These are phyloP conservation scores for Nemapogon koenigi DNA, from an alignment of 2,888 invertebrate species.

Conservation along the genomic window DNA sequence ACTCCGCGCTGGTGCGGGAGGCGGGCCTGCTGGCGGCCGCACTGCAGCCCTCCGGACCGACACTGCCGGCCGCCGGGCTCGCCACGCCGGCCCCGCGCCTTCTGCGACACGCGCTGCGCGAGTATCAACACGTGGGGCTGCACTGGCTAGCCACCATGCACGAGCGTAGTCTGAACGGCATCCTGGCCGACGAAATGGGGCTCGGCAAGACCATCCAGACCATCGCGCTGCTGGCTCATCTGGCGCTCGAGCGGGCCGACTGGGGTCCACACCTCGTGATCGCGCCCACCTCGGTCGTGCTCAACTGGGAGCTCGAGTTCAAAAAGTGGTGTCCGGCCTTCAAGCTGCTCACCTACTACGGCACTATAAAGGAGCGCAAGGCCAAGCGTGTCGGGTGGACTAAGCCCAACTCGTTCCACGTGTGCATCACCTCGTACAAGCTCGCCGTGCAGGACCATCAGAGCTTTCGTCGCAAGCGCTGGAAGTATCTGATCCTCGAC, in stretches of 20 bases:
- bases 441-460: conserved; percentile 98
- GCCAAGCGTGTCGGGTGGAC: conserved; percentile 95
- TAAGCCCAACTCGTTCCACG: conserved; percentile 97
- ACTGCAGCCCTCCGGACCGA: conserved; percentile 98
- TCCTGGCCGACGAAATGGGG: conserved; percentile 97
- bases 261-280: conserved; percentile 99
- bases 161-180: conserved; percentile 93
- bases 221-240: conserved; percentile 90
- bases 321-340: conserved; percentile 99
- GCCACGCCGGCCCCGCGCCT: conserved; percentile 94
- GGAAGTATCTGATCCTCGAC: conserved; percentile 97
- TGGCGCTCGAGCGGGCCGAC: conserved; percentile 88
- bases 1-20: conserved; percentile 91
- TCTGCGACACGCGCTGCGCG: conserved; percentile 86
- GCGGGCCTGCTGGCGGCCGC: conserved; percentile 92
- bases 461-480: conserved; percentile 94
- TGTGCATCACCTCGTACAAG: conserved; percentile 98
- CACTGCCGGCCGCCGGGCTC: conserved; percentile 91
- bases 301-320: conserved; percentile 99
- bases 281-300: conserved; percentile 98
- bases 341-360: conserved; percentile 98
- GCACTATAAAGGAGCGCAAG: conserved; percentile 94
- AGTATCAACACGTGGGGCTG: conserved; percentile 96
- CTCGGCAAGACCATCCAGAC: conserved; percentile 98
- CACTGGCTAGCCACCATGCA: conserved; percentile 98